These are phyloP conservation scores for Chrysolina oricalcia DNA, from an alignment of 2,888 invertebrate species.

Conservation along the genomic window DNA sequence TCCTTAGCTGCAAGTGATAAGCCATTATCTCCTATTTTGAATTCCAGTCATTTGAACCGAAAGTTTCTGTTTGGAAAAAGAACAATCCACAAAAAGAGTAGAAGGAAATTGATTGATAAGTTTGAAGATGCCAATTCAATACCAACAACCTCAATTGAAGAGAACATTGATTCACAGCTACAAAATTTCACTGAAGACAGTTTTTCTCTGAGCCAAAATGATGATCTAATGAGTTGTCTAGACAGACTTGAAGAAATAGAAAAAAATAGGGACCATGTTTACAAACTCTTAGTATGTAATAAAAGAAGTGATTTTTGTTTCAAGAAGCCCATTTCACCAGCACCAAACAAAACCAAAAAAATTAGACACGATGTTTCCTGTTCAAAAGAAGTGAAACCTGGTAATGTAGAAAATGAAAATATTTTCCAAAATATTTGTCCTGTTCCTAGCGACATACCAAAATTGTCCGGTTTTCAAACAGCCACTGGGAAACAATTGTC, in stretches of 20 bases:
- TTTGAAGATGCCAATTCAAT: constrained; percentile 28
- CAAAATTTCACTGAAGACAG: constrained; percentile 38
- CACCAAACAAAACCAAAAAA: constrained; percentile 37
- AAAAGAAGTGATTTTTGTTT: constrained; percentile 50
- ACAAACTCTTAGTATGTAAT: constrained; percentile 36
- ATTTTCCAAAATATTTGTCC: constrained; percentile 11
- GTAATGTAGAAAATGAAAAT: constrained; percentile 20
- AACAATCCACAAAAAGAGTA: constrained; percentile 36
- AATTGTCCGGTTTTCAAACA: constrained; percentile 48
- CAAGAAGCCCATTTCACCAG: constrained; percentile 56
- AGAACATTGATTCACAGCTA: constrained; percentile 17
- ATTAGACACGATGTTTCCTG: background rate
- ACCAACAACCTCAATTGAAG: constrained; percentile 3
- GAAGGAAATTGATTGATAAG: constrained; percentile 43
- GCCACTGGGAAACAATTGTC: constrained; percentile 66
- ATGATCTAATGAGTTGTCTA: constrained; percentile 50
- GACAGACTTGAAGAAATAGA: constrained; percentile 56
- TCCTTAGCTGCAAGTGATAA: constrained; percentile 40
- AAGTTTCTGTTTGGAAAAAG: constrained; percentile 43
- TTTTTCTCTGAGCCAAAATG: constrained; percentile 38
- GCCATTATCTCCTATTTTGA: constrained; percentile 62
- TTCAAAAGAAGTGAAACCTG: background rate
- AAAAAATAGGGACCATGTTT: constrained; percentile 42
- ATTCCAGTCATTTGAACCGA: constrained; percentile 51
- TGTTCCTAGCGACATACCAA: constrained; percentile 28